Percentiles rank a stretch among this genome's conserved stretches.
phyloP scores from a whole-genome alignment of 2,113 vertebrate genomes.

The Gambusia affinis region DNA sequence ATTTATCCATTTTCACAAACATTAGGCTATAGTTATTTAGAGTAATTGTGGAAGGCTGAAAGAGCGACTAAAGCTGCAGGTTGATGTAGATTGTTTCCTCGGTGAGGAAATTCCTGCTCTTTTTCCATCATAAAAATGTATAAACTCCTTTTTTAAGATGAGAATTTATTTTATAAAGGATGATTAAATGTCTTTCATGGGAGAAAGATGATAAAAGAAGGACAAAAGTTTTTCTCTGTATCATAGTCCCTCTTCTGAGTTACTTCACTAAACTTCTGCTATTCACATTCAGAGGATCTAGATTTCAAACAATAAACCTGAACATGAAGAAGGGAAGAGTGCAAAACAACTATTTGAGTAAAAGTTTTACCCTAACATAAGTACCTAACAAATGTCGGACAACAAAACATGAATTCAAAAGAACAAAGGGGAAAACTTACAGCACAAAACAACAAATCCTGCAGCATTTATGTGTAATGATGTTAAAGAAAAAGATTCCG shows the following conservation, averaged over 20 bases:
- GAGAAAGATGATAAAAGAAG: too few relatives aligned
- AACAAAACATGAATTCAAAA: slow-evolving; percentile 6
- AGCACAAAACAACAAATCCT: neutral
- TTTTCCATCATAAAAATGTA: too few relatives aligned
- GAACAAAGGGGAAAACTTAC: neutral
- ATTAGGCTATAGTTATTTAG: too few relatives aligned
- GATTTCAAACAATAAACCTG: neutral
- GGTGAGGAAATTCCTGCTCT: too few relatives aligned
- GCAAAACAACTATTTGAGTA: neutral
- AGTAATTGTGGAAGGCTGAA: too few relatives aligned
- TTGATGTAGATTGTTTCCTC: too few relatives aligned
- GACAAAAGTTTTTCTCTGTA: neutral
- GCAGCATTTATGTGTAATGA: slow-evolving; percentile 1
- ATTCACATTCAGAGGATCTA: too few relatives aligned
- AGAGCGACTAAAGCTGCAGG: too few relatives aligned
- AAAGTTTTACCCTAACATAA: neutral
- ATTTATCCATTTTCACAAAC: too few relatives aligned
- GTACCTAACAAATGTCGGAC: neutral
- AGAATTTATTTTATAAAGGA: neutral
- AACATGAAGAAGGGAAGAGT: neutral
- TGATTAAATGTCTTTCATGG: neutral
- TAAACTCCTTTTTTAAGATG: neutral
- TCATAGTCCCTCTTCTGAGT: neutral
- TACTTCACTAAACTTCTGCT: neutral
- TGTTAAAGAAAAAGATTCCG: slow-evolving; percentile 58